phyloP scores from a whole-genome alignment of 2,888 invertebrate species.

The Nemapogon koenigi region DNA sequence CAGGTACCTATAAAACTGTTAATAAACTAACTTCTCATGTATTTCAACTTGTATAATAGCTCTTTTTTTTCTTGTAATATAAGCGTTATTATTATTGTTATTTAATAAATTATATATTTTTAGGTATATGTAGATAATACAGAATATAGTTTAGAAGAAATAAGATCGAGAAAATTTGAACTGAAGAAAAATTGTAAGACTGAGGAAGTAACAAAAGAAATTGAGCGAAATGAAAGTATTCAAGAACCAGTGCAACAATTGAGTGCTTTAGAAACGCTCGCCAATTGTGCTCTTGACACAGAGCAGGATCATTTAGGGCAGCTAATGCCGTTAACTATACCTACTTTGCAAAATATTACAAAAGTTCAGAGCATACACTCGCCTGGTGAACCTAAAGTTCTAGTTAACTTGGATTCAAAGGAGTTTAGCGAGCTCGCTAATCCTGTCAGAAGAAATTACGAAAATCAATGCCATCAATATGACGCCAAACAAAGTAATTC shows the following conservation, averaged over 20 bases:
- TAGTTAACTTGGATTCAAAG: slow-evolving; percentile 55
- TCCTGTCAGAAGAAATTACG: slow-evolving; percentile 34
- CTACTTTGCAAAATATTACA: slow-evolving; percentile 50
- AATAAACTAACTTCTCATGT: too few relatives aligned
- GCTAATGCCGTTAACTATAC: slow-evolving; percentile 49
- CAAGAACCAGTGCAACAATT: slow-evolving; percentile 51
- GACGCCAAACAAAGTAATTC: slow-evolving; percentile 38
- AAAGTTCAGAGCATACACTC: slow-evolving; percentile 56
- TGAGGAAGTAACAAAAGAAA: slow-evolving; percentile 29
- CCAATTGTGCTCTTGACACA: slow-evolving; percentile 52
- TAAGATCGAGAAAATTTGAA: slow-evolving; percentile 68
- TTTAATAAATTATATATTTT: slow-evolving; percentile 10
- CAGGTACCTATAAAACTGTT: too few relatives aligned
- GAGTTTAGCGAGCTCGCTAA: slow-evolving; percentile 44
- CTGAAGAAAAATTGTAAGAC: slow-evolving; percentile 36
- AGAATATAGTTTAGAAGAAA: slow-evolving; percentile 82
- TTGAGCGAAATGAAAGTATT: slow-evolving; percentile 20
- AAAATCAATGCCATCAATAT: slow-evolving; percentile 26
- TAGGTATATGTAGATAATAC: slow-evolving; percentile 60
- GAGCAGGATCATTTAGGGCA: slow-evolving; percentile 54
- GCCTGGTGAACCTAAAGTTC: slow-evolving; percentile 53
- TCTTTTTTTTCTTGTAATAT: too few relatives aligned
- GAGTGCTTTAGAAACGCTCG: slow-evolving; percentile 54
- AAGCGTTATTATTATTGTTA: too few relatives aligned
- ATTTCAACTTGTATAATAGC: too few relatives aligned